Evolutionary conservation across 2,797 vertebrate genomes (phyloP).

Genomic region (Catostomus latipinnis): DNA sequence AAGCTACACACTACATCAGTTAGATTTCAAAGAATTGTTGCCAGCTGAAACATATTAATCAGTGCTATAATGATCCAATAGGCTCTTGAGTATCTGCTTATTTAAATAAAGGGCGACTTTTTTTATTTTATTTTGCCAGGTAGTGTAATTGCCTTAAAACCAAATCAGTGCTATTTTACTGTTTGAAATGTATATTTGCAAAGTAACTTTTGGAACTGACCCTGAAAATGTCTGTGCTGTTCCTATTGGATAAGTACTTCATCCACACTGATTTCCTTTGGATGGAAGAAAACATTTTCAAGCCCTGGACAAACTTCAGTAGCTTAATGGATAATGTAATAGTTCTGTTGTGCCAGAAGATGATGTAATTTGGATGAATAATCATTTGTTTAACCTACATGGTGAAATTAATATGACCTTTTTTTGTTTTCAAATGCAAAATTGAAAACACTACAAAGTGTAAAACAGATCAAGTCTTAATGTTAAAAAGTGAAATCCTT

Average conservation of each 20-base stretch:
- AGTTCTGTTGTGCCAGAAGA: conserved; percentile 9
- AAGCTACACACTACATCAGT: no score
- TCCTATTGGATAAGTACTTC: background rate
- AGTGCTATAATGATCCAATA: no score
- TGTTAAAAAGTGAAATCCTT: background rate
- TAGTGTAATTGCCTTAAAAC: background rate
- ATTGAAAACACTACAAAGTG: background rate
- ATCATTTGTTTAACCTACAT: background rate
- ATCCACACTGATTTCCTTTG: conserved; percentile 13
- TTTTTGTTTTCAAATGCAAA: conserved; percentile 4
- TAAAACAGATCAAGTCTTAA: background rate
- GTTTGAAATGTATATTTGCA: background rate
- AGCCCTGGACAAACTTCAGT: background rate
- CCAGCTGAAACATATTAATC: no score
- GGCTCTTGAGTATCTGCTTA: no score
- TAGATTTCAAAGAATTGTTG: no score
- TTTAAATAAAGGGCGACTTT: no score
- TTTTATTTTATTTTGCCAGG: no score
- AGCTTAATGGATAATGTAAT: conserved; percentile 9
- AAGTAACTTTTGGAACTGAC: conserved; percentile 3
- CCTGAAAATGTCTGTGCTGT: background rate
- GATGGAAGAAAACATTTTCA: background rate
- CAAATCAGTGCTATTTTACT: background rate
- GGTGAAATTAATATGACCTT: background rate
- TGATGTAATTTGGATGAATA: background rate